phyloP scores from a whole-genome alignment of 2,113 vertebrate species.

The Apus apus region DNA sequence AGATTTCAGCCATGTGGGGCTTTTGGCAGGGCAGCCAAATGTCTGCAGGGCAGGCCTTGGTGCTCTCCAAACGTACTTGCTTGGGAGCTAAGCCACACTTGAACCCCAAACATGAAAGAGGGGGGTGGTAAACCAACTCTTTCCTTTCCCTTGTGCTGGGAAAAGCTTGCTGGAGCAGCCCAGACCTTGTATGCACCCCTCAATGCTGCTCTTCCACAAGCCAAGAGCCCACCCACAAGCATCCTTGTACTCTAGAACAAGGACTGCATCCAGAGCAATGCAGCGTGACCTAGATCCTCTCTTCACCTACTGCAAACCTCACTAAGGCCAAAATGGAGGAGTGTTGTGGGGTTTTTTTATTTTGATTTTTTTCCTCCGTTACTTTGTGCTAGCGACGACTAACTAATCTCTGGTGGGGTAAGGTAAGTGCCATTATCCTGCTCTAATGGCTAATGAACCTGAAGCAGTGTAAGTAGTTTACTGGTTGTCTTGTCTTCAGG shows the following conservation, averaged over 20 bases:
- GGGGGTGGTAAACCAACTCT: neutral
- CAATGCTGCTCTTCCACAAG: neutral
- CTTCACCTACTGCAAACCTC: neutral
- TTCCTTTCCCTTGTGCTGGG: neutral
- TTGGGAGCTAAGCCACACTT: neutral
- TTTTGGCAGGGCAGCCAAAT: neutral
- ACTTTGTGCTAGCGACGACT: neutral
- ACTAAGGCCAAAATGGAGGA: neutral
- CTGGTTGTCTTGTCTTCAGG: slow-evolving; percentile 36
- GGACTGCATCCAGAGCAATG: fast-evolving
- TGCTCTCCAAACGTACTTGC: neutral
- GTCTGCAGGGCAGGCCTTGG: fast-evolving
- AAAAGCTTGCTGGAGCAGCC: fast-evolving
- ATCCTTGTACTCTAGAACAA: neutral
- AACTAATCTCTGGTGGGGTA: slow-evolving; percentile 8
- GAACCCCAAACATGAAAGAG: neutral
- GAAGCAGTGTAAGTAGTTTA: slow-evolving; percentile 46
- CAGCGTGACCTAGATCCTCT: fast-evolving
- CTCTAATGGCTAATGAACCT: slow-evolving; percentile 47
- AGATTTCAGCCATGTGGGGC: fast-evolving
- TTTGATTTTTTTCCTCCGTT: neutral
- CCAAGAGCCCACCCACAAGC: neutral
- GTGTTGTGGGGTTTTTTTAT: neutral
- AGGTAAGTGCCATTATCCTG: slow-evolving; percentile 36
- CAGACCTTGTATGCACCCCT: neutral